Percentiles rank a stretch among this genome's conserved stretches.
Evolutionary conservation across 2,113 vertebrate genomes (phyloP).

Genomic region (Hippocampus mohnikei): DNA sequence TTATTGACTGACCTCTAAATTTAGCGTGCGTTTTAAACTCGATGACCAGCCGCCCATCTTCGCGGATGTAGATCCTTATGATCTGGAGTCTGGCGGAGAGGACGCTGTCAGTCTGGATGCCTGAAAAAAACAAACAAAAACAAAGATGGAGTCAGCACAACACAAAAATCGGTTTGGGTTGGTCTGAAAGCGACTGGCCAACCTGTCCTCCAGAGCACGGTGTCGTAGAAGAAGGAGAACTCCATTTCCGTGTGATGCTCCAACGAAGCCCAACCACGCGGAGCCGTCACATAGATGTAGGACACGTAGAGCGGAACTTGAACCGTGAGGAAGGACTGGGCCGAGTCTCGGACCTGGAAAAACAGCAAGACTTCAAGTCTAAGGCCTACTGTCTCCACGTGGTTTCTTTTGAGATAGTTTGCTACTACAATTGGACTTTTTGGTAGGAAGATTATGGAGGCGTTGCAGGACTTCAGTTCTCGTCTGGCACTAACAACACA

Average conservation of each 20-base stretch:
- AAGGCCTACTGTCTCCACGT: not conserved
- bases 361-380: not conserved
- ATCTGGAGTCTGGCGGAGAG: conserved; percentile 94
- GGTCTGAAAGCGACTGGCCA: not conserved
- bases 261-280: conserved; percentile 93
- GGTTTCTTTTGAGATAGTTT: too few relatives aligned
- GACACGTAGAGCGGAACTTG: conserved; percentile 95
- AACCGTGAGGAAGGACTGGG: conserved; percentile 95
- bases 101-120: conserved; percentile 97
- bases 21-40: conserved; percentile 98
- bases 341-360: conserved; percentile 89
- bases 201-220: conserved; percentile 97
- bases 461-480: too few relatives aligned
- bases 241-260: conserved; percentile 99
- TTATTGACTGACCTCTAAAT: conserved; percentile 81
- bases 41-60: conserved; percentile 92
- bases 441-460: too few relatives aligned
- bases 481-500: not conserved
- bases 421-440: too few relatives aligned
- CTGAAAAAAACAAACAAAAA: conserved; percentile 54
- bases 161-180: too few relatives aligned
- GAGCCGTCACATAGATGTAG: conserved; percentile 94
- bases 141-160: not conserved
- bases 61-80: conserved; percentile 93
- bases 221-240: conserved; percentile 98